Conservation (phyloP, 2,797 vertebrate genomes). For the Myotis myotis region DNA sequence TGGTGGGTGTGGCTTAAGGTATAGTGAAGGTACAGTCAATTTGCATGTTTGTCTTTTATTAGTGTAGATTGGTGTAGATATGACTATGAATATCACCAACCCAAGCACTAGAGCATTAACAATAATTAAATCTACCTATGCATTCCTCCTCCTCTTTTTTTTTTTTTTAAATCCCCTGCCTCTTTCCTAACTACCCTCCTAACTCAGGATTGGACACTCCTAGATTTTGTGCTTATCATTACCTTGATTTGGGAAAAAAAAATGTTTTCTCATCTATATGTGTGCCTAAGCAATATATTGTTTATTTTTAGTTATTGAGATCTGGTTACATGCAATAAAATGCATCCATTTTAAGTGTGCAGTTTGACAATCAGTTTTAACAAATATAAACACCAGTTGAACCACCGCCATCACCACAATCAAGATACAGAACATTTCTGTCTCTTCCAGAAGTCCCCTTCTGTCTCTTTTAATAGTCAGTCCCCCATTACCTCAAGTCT, state of each 20-base stretch:
- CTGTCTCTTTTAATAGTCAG: background rate
- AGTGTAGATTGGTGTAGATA: background rate
- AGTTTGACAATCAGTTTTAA: constrained; percentile 11
- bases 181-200: background rate
- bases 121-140: background rate
- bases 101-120: background rate
- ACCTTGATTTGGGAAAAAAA: constrained; percentile 37
- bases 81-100: background rate
- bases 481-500: background rate
- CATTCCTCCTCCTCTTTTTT: background rate
- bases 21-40: too few species aligned
- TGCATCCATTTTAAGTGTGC: constrained; percentile 14
- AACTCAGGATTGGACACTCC: background rate
- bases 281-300: background rate
- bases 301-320: background rate
- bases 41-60: too few species aligned
- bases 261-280: background rate
- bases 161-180: background rate
- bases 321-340: background rate
- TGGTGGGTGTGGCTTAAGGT: too few species aligned
- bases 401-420: background rate
- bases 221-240: constrained; percentile 12
- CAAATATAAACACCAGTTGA: background rate
- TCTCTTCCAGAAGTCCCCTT: background rate
- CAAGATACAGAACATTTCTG: background rate